Conservation (phyloP, 1,140 invertebrate species). For the Scaptomyza graminum region DNA sequence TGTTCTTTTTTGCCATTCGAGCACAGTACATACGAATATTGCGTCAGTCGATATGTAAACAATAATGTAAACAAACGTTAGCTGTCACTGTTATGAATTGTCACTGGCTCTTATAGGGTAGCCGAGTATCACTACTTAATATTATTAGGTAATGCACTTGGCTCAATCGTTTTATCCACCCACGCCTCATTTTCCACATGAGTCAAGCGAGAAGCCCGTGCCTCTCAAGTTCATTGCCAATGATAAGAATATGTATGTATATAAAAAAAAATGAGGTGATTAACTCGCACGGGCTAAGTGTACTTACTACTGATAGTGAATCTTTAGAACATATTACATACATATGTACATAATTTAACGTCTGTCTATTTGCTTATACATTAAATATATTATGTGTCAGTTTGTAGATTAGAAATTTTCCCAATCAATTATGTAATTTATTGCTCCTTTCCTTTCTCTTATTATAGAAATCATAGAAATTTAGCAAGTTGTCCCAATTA, state of each 20-base stretch:
- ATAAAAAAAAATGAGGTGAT: slow-evolving; percentile 20
- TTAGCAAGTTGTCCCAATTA: slow-evolving; percentile 52
- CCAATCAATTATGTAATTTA: slow-evolving; percentile 51
- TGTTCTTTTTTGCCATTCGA: slow-evolving; percentile 25
- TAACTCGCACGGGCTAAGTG: slow-evolving; percentile 7
- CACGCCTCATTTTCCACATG: not conserved
- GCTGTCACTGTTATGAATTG: not conserved
- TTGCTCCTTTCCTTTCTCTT: not conserved
- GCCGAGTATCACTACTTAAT: slow-evolving; percentile 29
- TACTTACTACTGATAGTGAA: slow-evolving; percentile 4
- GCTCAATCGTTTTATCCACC: slow-evolving; percentile 31
- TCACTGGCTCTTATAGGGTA: not conserved
- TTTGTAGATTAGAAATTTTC: slow-evolving; percentile 43
- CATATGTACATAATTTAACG: not conserved
- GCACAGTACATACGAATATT: slow-evolving; percentile 50
- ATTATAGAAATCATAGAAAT: slow-evolving; percentile 64
- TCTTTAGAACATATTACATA: not conserved
- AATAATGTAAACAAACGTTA: slow-evolving; percentile 50
- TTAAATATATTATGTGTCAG: not conserved
- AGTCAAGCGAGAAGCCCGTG: slow-evolving; percentile 22
- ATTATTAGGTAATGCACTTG: slow-evolving; percentile 70
- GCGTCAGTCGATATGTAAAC: slow-evolving; percentile 68
- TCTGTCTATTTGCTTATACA: not conserved
- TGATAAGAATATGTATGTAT: slow-evolving; percentile 37
- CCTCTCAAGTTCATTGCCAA: slow-evolving; percentile 67